Conservation (phyloP, 2,888 invertebrate species). For the Diplazon laetatorius region DNA sequence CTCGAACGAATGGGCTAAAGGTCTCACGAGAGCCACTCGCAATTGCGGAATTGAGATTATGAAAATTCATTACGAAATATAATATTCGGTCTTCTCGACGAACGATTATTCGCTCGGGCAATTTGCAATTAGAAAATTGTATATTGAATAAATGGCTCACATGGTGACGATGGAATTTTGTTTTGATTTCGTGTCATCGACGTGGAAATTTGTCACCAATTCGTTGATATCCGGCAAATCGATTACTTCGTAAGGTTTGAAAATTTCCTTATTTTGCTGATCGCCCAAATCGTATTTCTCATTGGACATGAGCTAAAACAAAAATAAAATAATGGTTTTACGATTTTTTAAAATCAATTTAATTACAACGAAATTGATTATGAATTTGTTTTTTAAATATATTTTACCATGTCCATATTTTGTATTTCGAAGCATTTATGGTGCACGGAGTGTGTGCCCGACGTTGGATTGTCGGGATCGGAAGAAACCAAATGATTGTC, state of each 20-base stretch:
- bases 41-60: slow-evolving; percentile 14
- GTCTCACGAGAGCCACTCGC: neutral
- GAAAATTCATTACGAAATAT: slow-evolving; percentile 19
- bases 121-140: no score
- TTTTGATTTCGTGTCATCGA: slow-evolving; percentile 71
- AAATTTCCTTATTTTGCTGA: slow-evolving; percentile 43
- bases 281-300: slow-evolving; percentile 58
- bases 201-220: slow-evolving; percentile 2
- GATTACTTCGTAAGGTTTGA: slow-evolving; percentile 47
- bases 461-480: slow-evolving; percentile 50
- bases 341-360: neutral
- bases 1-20: slow-evolving; percentile 24
- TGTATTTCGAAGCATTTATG: slow-evolving; percentile 71
- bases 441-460: slow-evolving; percentile 50
- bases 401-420: slow-evolving; percentile 71
- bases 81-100: neutral
- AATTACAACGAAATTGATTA: no score
- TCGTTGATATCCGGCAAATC: slow-evolving; percentile 42
- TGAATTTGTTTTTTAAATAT: no score
- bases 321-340: slow-evolving; percentile 15
- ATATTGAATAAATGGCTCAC: no score
- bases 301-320: slow-evolving; percentile 56
- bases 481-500: slow-evolving; percentile 61
- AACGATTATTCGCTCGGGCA: no score
- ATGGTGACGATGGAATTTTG: slow-evolving; percentile 85